phyloP scores from a whole-genome alignment of 1,140 invertebrate genomes.

The Brachionus calyciflorus region DNA sequence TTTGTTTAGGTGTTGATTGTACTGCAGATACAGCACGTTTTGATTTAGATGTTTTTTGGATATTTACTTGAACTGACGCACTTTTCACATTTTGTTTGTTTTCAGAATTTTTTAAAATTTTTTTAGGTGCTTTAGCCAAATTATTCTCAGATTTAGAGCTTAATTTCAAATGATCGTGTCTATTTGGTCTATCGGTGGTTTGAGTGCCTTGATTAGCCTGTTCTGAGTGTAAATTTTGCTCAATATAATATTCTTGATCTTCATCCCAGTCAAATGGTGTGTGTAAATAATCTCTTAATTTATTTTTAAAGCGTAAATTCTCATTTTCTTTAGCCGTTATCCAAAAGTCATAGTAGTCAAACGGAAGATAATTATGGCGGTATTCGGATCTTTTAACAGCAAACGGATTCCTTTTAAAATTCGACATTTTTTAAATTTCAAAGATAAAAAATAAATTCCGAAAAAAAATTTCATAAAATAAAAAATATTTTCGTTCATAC shows the following conservation, averaged over 20 bases:
- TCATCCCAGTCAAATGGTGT: conserved; percentile 46
- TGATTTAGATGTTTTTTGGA: not conserved
- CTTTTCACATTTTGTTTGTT: not conserved
- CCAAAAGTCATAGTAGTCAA: conserved; percentile 47
- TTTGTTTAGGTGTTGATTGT: conserved; percentile 17
- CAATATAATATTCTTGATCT: conserved; percentile 12
- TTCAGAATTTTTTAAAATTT: not conserved
- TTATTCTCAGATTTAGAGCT: conserved; percentile 2
- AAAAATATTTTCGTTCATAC: too few species aligned
- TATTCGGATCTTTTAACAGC: conserved; percentile 18
- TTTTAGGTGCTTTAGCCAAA: not conserved
- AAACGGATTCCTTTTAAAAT: not conserved
- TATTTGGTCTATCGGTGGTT: conserved; percentile 10
- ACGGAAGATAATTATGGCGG: conserved; percentile 31
- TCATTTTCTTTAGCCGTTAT: conserved; percentile 45
- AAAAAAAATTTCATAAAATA: not conserved
- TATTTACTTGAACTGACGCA: not conserved
- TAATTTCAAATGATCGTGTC: conserved; percentile 32
- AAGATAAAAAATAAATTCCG: not conserved
- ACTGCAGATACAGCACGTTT: not conserved
- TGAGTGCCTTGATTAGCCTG: conserved; percentile 17
- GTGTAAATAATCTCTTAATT: conserved; percentile 45
- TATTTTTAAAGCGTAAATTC: conserved; percentile 41
- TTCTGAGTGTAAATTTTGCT: not conserved
- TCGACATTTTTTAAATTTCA: not conserved